Base-by-base conservation (phyloP, 2,113 vertebrate genomes). In the Pogonocichla stellata region DNA sequence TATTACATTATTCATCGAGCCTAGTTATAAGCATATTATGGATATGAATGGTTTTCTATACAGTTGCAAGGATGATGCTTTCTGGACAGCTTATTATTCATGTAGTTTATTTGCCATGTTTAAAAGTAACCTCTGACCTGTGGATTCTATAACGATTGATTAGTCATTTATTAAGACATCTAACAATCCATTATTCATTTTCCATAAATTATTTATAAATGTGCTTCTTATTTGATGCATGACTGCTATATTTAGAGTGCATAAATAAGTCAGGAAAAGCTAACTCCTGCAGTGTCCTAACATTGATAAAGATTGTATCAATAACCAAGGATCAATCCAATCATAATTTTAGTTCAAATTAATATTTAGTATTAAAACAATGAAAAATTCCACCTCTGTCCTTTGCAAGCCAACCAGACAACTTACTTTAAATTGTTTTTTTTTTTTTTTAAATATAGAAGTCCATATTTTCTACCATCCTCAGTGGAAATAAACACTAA, bases 121-220 rank as follows among this genome's bases (percentile, higher is more conserved):
- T 95, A 94, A 78, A 94, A 93, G 36, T 90, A 88, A 90, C 67
- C 82, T 93, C n/a, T 96, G 79, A 92, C 82, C 88, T 86, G 40
- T 85, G 29, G 62, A 93, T 96, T 86, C 79, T 82, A 73, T 88
- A 94, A 94, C 20, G 0, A 96, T 96, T 94, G 96, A 93, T 97
- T 93, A 94, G 82, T 57, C 82, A 94, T 95, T 93, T 95, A 94
- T 96, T 97, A 94, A 88, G 88, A 92, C 54, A 73, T 88, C 74
- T 92, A 90, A 90, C 70, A 92, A 95, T 93, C 74, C 85, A 93
- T 96, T 97, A 97, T 94, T 94, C 88, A 93, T 94, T 24, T 58
- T 22, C 51, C 34, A 92, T 96, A 95, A 86, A 96, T 96, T 94
- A 94, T 96, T 95, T 88, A 96, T 93, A 66, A 93, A 86, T 62